Base-by-base conservation (phyloP, 2,797 vertebrate species). In the Hapalemur alaotrensis region DNA sequence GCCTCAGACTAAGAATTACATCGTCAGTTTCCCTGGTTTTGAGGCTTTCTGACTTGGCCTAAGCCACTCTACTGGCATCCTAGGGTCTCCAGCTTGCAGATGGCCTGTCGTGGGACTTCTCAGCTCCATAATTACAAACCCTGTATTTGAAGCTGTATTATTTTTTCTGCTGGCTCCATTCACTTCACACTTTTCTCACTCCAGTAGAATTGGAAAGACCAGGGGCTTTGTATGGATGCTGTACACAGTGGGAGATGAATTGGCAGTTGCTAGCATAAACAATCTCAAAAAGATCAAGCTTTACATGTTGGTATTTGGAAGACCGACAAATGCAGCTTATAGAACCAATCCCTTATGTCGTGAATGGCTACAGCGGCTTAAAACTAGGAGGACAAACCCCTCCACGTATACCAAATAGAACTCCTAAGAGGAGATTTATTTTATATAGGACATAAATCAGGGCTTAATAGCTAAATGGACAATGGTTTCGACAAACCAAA, bases 101-200 rank as follows among this genome's bases (percentile, higher is more conserved):
- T 38, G 76, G 76, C n/a, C 50, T 79, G 13, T 54, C 50, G 54
- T 38, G 76, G n/a, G n/a, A 23, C 22, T 15, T 54, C 76, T 54
- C 52, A 79, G 76, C 50, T 54, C 50, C 50, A 25, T 54, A 79
- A 25, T 54, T 22, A 95, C 75, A 96, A 93, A 52, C 81, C 84
- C 85, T 91, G 41, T 79, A 0, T 32, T 89, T 91, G 83, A 91
- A 94, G 84, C 22, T 67, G 7, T 10, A n/a, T 50, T 91, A 32
- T 65, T 81, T 67, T 87, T 61, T 78, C 87, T 87, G 25, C 91
- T 96, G 97, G 95, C 92, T 96, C 78, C 59, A 70, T 0, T 92
- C 69, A 57, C 81, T 50, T 81, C 10, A 35, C 32, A 93, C 83
- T 52, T 2, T 59, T 95, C 28, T 93, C 1, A 0, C 0, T 12